A percentile compares a stretch with the other conserved stretches of the same genome.
Evolutionary conservation across 1,140 invertebrate species (phyloP).

Genomic region (Polypedilum vanderplanki): DNA sequence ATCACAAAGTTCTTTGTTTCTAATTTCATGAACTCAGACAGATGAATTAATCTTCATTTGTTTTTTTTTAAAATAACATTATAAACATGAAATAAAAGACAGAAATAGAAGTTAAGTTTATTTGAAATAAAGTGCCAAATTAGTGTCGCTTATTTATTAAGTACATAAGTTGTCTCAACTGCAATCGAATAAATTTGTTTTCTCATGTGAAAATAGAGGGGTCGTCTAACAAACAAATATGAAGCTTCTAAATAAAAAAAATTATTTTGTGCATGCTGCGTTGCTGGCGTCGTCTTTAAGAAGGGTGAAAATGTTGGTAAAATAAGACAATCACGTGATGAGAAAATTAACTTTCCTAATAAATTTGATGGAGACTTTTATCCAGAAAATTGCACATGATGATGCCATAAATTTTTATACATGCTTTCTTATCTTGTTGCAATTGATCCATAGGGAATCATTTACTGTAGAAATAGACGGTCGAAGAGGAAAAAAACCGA

Average conservation of each 20-base stretch:
- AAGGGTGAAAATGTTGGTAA: background rate
- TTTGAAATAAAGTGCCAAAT: no score
- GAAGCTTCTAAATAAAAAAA: no score
- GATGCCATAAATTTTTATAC: slow-evolving; percentile 3
- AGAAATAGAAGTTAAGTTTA: no score
- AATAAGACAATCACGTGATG: background rate
- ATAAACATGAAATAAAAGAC: no score
- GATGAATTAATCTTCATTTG: no score
- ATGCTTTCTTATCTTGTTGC: background rate
- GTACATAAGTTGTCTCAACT: no score
- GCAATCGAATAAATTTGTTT: background rate
- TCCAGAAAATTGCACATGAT: background rate
- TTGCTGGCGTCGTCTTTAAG: background rate
- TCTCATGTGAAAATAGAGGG: background rate
- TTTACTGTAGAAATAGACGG: background rate
- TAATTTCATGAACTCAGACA: no score
- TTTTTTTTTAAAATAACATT: no score
- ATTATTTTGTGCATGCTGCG: background rate
- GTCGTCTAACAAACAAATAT: background rate
- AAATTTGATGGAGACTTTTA: no score
- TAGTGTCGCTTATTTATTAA: no score
- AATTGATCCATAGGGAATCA: background rate
- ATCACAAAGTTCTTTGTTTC: no score
- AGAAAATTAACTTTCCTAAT: background rate
- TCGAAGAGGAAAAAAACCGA: background rate